Evolutionary conservation across 1,140 invertebrate genomes (phyloP), one percentile per base, ranked within the genome.

Genomic region (Pomacea maculata): DNA sequence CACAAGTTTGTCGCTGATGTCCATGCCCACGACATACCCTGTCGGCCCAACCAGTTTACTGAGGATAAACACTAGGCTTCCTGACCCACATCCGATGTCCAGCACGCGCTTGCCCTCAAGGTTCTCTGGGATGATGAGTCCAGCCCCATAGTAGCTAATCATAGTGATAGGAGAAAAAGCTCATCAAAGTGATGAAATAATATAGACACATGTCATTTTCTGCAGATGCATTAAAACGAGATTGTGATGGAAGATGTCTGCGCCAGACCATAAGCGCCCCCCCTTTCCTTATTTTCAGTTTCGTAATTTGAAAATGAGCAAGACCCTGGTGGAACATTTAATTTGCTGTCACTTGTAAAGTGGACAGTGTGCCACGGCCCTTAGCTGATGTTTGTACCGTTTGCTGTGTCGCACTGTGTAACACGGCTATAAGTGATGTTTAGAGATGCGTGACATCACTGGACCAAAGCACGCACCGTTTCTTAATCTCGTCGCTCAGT

Each of bases 31-130:
- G 11, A 88, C 87, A 29, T 82, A 79, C 71, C 87, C 87, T 55
- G 63, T 80, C 65, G 82, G 80, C 74, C 87, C 87, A 10, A 88
- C 87, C 61, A 87, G 85, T 45, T 84, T 86, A 65, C 84, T 85
- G 17, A 87, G 82, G 21, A 86, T 79, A 76, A 83, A 88, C 71
- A 83, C 85, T 70, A 85, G 83, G 64, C 83, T 80, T 4, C 87
- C 87, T 57, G 80, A 79, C 17, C 87, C 87, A 75, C 84, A 83
- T 19, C 87, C 87, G 34, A 88, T 75, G 81, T 88, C 87, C n/a
- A 88, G 76, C 29, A 88, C 76, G 15, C 73, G 81, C 14, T 73
- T 75, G 19, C 85, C 85, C 63, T 83, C 73, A 12, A 86, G 25
- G n/a, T 82, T 81, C 70, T 87, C 85, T 9, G 87, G 86, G 63